These are phyloP conservation scores for Drosophila varians DNA, from an alignment of 1,140 invertebrate species.

Conservation along the genomic window DNA sequence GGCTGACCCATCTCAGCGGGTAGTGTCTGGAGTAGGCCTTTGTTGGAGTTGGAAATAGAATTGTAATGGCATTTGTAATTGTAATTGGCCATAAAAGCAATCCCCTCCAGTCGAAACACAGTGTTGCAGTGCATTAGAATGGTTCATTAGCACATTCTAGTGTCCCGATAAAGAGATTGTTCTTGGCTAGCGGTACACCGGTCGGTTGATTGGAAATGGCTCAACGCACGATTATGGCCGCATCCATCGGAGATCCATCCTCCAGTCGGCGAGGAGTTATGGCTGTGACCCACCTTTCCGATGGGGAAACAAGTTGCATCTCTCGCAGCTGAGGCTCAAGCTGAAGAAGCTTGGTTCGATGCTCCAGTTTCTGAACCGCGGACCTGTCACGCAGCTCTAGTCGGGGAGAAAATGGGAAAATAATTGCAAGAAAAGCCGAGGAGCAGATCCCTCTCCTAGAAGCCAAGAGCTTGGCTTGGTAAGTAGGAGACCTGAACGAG, in stretches of 20 bases:
- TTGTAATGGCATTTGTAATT: background rate
- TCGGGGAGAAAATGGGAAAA: constrained; percentile 76
- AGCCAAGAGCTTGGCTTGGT: constrained; percentile 16
- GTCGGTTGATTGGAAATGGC: constrained; percentile 70
- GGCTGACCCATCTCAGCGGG: background rate
- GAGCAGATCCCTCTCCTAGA: constrained; percentile 65
- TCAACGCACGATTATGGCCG: constrained; percentile 46
- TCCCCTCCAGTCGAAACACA: constrained; percentile 1
- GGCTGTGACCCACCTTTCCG: constrained; percentile 74
- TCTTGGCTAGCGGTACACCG: constrained; percentile 66
- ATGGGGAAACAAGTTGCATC: constrained; percentile 53
- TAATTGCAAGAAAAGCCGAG: constrained; percentile 72
- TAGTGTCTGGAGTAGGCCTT: background rate
- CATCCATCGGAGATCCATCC: constrained; percentile 17
- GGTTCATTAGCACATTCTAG: constrained; percentile 71
- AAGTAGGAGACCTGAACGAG: constrained; percentile 55
- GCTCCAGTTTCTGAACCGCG: constrained; percentile 74
- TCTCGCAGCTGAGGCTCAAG: constrained; percentile 21
- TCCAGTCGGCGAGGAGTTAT: constrained; percentile 71
- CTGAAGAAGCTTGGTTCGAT: constrained; percentile 48
- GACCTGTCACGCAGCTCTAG: constrained; percentile 73
- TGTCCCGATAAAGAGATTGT: constrained; percentile 65
- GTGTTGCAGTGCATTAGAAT: constrained; percentile 19
- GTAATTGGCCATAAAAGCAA: background rate
- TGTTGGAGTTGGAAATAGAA: background rate